Conservation (phyloP, 2,888 invertebrate genomes). For the Chironomus tentans region DNA sequence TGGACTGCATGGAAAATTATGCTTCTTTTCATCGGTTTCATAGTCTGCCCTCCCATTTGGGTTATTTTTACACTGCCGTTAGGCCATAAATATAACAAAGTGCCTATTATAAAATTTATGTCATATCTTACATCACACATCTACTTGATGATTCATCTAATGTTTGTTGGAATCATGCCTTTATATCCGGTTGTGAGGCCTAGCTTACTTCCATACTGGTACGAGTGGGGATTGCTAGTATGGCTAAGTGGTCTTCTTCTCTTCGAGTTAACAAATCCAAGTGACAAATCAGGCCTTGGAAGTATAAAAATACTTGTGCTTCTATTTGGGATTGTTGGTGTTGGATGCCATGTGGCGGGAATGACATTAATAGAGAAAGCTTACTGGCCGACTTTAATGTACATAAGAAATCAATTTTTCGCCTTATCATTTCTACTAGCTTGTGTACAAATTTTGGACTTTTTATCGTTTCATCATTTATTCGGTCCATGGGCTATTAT, state of each 20-base stretch:
- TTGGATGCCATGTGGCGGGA: slow-evolving; percentile 79
- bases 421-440: slow-evolving; percentile 90
- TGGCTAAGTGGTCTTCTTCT: slow-evolving; percentile 92
- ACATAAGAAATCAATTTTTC: slow-evolving; percentile 93
- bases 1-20: slow-evolving; percentile 96
- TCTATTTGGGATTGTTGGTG: slow-evolving; percentile 80
- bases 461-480: slow-evolving; percentile 95
- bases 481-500: slow-evolving; percentile 99
- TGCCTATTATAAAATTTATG: slow-evolving; percentile 99
- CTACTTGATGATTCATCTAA: slow-evolving; percentile 88
- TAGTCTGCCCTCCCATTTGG: slow-evolving; percentile 95
- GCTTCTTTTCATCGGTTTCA: slow-evolving; percentile 83
- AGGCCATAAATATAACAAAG: slow-evolving; percentile 92
- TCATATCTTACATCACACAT: slow-evolving; percentile 98
- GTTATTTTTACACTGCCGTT: slow-evolving; percentile 88
- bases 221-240: slow-evolving; percentile 89
- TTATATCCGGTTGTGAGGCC: slow-evolving; percentile 72
- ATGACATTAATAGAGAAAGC: slow-evolving; percentile 56
- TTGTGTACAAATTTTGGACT: slow-evolving; percentile 95
- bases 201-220: slow-evolving; percentile 82
- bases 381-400: slow-evolving; percentile 81
- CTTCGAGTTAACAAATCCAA: slow-evolving; percentile 94
- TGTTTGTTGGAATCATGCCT: slow-evolving; percentile 82
- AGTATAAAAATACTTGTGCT: slow-evolving; percentile 85
- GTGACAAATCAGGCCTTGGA: slow-evolving; percentile 93